Base-by-base conservation (phyloP, 1,140 invertebrate genomes). In the Glomeris maerens region DNA sequence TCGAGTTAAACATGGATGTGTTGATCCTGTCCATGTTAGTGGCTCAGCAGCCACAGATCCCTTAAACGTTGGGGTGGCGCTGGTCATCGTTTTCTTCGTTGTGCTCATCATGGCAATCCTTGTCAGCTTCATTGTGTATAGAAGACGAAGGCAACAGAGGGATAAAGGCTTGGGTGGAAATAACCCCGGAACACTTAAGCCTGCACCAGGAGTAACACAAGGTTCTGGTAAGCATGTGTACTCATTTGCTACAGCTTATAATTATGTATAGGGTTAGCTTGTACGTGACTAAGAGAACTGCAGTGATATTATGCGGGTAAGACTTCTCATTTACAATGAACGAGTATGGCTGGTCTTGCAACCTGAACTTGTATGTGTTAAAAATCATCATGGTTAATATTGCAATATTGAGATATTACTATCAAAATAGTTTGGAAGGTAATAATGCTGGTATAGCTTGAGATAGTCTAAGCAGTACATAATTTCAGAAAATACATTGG, bases 51-150 rank as follows among this genome's bases (percentile, higher is more conserved):
- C 79, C 1, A 79, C 86, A 3, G 84, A 90, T 71, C 87, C 87
- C 1, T 66, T 93, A 0, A 87, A 82, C 58, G 87, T 93, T 38
- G 88, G 89, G 27, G 82, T 92, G 28, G 90, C 87, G 1, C 69
- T 96, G 22, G 86, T 96, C 1, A 89, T 95, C 40, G 83, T 93
- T 2, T 95, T 96, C 68, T 93, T 96, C 60, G 79, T 90, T 2
- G 84, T 89, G 41, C 68, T 93, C 7, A 72, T 93, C 20, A 78
- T 91, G 4, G 86, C 86, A 1, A 90, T 93, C 50, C 69, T 89
- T 23, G 80, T 86, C 3, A 90, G 84, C 44, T 92, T 92, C 62
- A 74, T 92, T 2, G 84, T 93, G 5, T 93, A 91, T 64, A 76
- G 85, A 20, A 68, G 90, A 49, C 72, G 87, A 13, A 80, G 84